These are phyloP conservation scores for Epiblema foenella DNA, from an alignment of 2,888 invertebrate genomes.

Conservation along the genomic window DNA sequence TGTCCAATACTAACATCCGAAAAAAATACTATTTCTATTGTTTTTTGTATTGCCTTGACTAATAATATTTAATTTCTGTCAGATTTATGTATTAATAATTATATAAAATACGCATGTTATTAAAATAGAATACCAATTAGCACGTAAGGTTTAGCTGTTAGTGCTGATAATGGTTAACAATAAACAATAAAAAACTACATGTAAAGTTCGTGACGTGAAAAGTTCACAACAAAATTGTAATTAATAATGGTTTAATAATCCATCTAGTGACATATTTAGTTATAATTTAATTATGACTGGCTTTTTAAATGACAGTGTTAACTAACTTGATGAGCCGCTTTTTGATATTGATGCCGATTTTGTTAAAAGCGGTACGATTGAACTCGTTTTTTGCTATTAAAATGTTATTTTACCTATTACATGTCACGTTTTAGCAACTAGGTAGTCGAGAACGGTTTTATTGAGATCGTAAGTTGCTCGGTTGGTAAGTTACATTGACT, in stretches of 20 bases:
- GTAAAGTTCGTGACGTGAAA: slow-evolving; percentile 7
- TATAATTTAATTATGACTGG: slow-evolving; percentile 22
- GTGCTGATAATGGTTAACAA: too few species aligned
- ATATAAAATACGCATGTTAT: too few species aligned
- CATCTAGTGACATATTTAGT: slow-evolving; percentile 17
- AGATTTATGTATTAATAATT: too few species aligned
- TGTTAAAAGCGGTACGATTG: slow-evolving; percentile 18
- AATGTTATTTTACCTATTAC: neutral
- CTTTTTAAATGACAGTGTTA: neutral
- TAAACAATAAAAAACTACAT: neutral
- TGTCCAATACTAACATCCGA: too few species aligned
- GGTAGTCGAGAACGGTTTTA: slow-evolving; percentile 4
- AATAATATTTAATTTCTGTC: too few species aligned
- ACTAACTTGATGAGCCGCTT: slow-evolving; percentile 5
- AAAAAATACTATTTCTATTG: too few species aligned
- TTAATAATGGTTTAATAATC: slow-evolving; percentile 12
- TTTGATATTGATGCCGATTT: slow-evolving; percentile 23
- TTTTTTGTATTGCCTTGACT: too few species aligned
- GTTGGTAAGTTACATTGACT: neutral
- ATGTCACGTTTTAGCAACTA: slow-evolving; percentile 17
- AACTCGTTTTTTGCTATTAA: slow-evolving; percentile 12
- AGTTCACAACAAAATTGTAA: slow-evolving; percentile 20
- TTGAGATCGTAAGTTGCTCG: neutral
- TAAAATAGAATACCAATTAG: too few species aligned
- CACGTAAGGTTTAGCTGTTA: too few species aligned